These are phyloP conservation scores for Scartelaos histophorus DNA, from an alignment of 2,113 vertebrate species.

Conservation along the genomic window DNA sequence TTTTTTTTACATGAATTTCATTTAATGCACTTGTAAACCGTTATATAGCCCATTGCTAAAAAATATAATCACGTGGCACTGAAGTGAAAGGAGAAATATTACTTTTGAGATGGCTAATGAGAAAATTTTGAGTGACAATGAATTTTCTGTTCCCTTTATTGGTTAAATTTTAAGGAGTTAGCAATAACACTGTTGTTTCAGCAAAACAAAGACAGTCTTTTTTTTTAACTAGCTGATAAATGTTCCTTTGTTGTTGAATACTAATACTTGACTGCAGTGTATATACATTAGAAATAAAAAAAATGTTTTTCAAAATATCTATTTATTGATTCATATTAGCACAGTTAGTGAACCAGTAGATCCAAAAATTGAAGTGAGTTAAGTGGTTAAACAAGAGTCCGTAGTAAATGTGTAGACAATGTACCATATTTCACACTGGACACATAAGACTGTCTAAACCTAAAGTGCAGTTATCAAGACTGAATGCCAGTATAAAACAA, in stretches of 20 bases:
- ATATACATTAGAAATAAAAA: neutral
- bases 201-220: neutral
- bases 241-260: no score
- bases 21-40: neutral
- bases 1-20: no score
- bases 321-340: conserved; percentile 69
- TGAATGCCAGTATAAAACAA: conserved; percentile 8
- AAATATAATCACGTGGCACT: neutral
- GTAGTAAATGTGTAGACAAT: conserved; percentile 27
- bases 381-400: conserved; percentile 18
- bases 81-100: neutral
- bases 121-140: conserved; percentile 17
- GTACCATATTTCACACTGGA: conserved; percentile 16
- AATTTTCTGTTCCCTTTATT: conserved; percentile 52
- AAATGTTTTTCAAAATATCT: neutral
- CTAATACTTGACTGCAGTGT: no score
- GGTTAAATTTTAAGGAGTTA: conserved; percentile 23
- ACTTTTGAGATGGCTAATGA: conserved; percentile 13
- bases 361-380: conserved; percentile 29
- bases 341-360: conserved; percentile 46
- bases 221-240: neutral
- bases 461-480: neutral
- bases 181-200: conserved; percentile 18
- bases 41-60: neutral
- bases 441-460: conserved; percentile 4